phyloP scores from a whole-genome alignment of 2,113 vertebrate genomes.

The Turnix velox region DNA sequence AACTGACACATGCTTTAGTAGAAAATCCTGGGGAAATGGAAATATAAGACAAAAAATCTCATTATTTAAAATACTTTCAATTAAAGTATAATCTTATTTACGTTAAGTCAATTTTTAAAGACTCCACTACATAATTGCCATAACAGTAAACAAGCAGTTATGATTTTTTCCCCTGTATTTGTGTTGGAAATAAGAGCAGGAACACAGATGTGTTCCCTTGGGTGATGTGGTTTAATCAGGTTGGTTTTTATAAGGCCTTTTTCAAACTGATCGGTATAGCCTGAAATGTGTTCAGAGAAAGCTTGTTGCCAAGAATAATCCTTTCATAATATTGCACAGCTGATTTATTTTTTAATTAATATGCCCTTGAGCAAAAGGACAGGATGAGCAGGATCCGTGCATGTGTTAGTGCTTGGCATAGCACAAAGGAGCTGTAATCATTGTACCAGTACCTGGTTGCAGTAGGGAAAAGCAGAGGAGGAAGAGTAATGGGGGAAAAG shows the following conservation, averaged over 20 bases:
- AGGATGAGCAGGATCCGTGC: not conserved
- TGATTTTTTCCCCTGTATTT: not conserved
- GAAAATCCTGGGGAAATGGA: not conserved
- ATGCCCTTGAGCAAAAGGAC: constrained; percentile 22
- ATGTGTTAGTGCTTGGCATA: not conserved
- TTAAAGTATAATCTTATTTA: not conserved
- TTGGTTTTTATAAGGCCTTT: constrained; percentile 32
- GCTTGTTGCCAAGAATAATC: not conserved
- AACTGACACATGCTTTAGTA: not conserved
- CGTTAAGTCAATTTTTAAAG: not conserved
- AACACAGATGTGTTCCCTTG: not conserved
- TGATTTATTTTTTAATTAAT: constrained; percentile 14
- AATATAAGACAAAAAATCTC: not conserved
- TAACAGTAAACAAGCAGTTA: not conserved
- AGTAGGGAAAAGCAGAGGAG: not conserved
- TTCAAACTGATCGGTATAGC: constrained; percentile 44
- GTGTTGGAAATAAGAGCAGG: constrained; percentile 21
- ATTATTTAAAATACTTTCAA: not conserved
- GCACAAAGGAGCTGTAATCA: not conserved
- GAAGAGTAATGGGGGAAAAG: not conserved
- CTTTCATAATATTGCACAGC: constrained; percentile 31
- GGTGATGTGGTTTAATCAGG: constrained; percentile 13
- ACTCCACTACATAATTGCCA: not conserved
- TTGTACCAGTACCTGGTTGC: not conserved
- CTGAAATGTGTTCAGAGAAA: constrained; percentile 12